phyloP scores from a whole-genome alignment of 2,888 invertebrate genomes.

The Cheilosia impressa region DNA sequence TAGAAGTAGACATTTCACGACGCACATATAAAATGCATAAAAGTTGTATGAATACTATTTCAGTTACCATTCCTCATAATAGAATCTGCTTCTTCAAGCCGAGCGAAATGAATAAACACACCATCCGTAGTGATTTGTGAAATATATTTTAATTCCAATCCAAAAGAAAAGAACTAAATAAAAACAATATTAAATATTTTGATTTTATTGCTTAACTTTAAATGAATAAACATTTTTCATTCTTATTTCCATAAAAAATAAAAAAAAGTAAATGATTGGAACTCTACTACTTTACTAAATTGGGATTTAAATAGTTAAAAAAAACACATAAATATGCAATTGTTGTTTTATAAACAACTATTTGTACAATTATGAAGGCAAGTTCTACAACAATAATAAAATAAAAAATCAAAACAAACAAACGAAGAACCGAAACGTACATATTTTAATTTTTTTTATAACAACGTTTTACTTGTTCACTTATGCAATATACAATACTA shows the following conservation, averaged over 20 bases:
- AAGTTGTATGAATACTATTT: no score
- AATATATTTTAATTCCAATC: constrained; percentile 56
- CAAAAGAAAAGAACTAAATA: constrained; percentile 15
- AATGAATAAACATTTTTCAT: constrained; percentile 53
- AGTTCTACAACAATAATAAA: constrained; percentile 57
- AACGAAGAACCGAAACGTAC: constrained; percentile 11
- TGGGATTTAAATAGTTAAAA: constrained; percentile 6
- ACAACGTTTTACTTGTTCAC: constrained; percentile 36
- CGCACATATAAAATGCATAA: no score
- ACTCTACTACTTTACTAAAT: constrained; percentile 13
- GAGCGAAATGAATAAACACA: neutral
- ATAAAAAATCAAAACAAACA: neutral
- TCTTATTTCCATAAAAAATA: constrained; percentile 11
- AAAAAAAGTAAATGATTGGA: constrained; percentile 17
- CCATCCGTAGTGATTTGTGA: constrained; percentile 6
- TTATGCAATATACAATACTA: constrained; percentile 41
- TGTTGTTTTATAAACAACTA: constrained; percentile 68
- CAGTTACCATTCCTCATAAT: neutral
- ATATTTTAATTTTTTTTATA: constrained; percentile 11
- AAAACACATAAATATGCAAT: constrained; percentile 46
- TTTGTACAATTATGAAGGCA: constrained; percentile 74
- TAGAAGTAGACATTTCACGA: no score
- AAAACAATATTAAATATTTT: constrained; percentile 28
- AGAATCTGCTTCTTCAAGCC: no score
- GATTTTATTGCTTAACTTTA: constrained; percentile 38